Evolutionary conservation across 2,797 vertebrate species (phyloP), one percentile per base, ranked within the genome.

Genomic region (Megalops cyprinoides): DNA sequence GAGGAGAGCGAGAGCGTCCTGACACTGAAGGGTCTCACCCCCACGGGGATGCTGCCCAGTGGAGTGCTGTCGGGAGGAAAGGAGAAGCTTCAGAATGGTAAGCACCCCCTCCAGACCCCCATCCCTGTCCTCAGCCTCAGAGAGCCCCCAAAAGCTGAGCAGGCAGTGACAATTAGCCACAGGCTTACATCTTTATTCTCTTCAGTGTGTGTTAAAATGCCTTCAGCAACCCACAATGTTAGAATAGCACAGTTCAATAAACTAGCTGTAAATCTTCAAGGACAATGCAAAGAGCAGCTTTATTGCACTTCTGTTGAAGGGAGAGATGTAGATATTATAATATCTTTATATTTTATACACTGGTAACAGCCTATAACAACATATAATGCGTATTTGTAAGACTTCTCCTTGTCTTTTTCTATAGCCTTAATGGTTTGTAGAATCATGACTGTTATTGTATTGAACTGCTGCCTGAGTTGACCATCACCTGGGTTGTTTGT

Each of bases 1-100:
- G 98, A 99, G 94, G 98, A 99, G 92, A 99, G 98, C 86, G 98
- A 99, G 94, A 99, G 98, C 23, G 98, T 99, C 85, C 93, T 99
- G 93, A 99, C 98, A 0, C 95, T 99, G 94, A 99, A 99, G 89
- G 98, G 98, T 65, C 92, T 99, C 91, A 99, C 98, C 89, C 98
- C 98, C 0, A 99, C 98, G 15, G 98, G 98, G 88, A 99, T 99
- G 98, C 94, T 99, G 82, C 98, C 98, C 82, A 99, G 98, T 4
- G 98, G 98, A 37, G 98, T 99, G 76, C 95, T 99, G 82, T 98
- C 98, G 34, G 98, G 98, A 84, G 98, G 98, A 86, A 98, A 98
- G 83, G 97, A 99, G 88, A 99, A 98, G 79, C 96, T 99, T 87
- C 97, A 99, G 93, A 99, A 98, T 78, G 97, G 98, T 99, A 96